phyloP scores from a whole-genome alignment of 2,888 invertebrate genomes.

The Pammene fasciana region DNA sequence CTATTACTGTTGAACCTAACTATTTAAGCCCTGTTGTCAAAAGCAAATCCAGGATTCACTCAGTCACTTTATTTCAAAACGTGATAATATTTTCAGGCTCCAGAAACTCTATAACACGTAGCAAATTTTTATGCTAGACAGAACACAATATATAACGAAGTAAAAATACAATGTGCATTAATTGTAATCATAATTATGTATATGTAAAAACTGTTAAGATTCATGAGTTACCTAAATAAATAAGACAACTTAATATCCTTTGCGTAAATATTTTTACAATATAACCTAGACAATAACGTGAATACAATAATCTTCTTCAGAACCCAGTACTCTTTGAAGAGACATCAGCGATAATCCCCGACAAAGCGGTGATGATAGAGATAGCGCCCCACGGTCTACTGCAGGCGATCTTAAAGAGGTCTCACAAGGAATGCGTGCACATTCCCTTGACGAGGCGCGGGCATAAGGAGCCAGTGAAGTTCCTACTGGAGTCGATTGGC shows the following conservation, averaged over 20 bases:
- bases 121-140: no score
- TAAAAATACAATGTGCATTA: no score
- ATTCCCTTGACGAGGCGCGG: conserved; percentile 88
- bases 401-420: conserved; percentile 91
- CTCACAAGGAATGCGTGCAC: conserved; percentile 86
- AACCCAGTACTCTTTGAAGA: conserved; percentile 90
- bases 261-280: background rate
- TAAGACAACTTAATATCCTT: background rate
- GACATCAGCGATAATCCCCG: conserved; percentile 87
- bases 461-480: conserved; percentile 81
- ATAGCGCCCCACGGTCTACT: conserved; percentile 93
- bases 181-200: no score
- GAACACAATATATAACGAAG: no score
- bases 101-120: no score
- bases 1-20: no score
- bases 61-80: no score
- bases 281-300: background rate
- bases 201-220: no score
- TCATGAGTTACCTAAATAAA: no score
- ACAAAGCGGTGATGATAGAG: conserved; percentile 91
- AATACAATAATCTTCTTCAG: conserved; percentile 44
- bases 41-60: no score
- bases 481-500: conserved; percentile 83
- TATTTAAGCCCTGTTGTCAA: no score
- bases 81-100: no score